A percentile compares a stretch with the other conserved stretches of the same genome.
Evolutionary conservation across 64 coral and sea anemone genomes (phyloP).

Genomic region (Actinia equina): DNA sequence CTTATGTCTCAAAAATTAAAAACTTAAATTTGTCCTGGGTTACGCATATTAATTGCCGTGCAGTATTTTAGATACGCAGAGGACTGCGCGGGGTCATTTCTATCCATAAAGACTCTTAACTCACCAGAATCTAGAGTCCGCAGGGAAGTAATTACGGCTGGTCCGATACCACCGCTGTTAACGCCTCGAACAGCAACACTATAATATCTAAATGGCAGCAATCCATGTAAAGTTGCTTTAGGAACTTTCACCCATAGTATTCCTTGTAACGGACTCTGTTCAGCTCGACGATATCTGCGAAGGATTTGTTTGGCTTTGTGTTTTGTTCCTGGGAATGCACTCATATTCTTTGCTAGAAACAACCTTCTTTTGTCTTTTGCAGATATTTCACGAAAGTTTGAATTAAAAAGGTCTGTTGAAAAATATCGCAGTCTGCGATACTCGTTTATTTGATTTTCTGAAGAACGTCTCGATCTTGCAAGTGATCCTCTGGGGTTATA

Average conservation of each 20-base stretch:
- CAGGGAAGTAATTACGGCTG: neutral
- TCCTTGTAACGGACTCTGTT: neutral
- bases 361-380: neutral
- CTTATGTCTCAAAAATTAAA: too few relatives aligned
- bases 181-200: neutral
- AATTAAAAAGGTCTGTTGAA: too few relatives aligned
- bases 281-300: neutral
- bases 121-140: neutral
- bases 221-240: neutral
- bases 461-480: too few relatives aligned
- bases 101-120: too few relatives aligned
- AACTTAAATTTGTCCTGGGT: too few relatives aligned
- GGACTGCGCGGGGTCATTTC: too few relatives aligned
- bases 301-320: neutral
- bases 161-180: neutral
- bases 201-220: neutral
- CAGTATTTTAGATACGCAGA: too few relatives aligned
- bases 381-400: neutral
- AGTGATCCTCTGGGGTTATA: too few relatives aligned
- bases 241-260: neutral
- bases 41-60: too few relatives aligned
- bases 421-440: too few relatives aligned
- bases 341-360: neutral
- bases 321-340: neutral
- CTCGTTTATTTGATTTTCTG: too few relatives aligned